These are phyloP conservation scores for Thysanoteuthis rhombus DNA, from an alignment of 2,888 invertebrate species.

Conservation along the genomic window DNA sequence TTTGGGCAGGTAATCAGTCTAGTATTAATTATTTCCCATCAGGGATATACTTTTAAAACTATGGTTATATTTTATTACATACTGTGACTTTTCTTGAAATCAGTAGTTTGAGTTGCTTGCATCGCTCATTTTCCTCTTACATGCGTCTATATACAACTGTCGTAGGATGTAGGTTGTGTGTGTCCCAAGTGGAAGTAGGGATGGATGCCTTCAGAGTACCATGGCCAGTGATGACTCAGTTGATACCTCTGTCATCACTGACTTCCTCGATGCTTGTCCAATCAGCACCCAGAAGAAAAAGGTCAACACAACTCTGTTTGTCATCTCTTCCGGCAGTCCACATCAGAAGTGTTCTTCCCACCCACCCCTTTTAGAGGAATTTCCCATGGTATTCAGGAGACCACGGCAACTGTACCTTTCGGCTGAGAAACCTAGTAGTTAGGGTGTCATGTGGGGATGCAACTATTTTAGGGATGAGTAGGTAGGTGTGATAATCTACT, in stretches of 20 bases:
- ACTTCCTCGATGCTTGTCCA: neutral
- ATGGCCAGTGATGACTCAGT: neutral
- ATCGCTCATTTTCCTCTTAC: too few species aligned
- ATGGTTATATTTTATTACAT: too few species aligned
- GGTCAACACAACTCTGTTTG: neutral
- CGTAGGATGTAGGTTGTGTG: too few species aligned
- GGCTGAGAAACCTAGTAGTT: slow-evolving; percentile 46
- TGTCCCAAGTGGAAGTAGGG: too few species aligned
- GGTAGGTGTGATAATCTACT: neutral
- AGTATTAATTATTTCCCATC: too few species aligned
- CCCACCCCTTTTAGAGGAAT: neutral
- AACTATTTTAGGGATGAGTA: slow-evolving; percentile 28
- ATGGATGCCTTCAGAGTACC: too few species aligned
- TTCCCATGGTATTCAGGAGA: slow-evolving; percentile 36
- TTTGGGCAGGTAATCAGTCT: too few species aligned
- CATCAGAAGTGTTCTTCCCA: neutral
- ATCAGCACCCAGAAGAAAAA: neutral
- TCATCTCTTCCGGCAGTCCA: neutral
- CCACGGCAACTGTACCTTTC: slow-evolving; percentile 40
- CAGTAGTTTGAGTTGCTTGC: too few species aligned
- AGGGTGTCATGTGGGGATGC: slow-evolving; percentile 13
- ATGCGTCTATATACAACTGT: too few species aligned
- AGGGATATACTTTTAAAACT: too few species aligned
- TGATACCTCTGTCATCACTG: neutral
- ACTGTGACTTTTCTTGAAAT: too few species aligned